A percentile compares a stretch with the other conserved stretches of the same genome.
These are phyloP conservation scores for Telmatochromis sp. DNA, from an alignment of 2,113 vertebrate species.

Conservation along the genomic window DNA sequence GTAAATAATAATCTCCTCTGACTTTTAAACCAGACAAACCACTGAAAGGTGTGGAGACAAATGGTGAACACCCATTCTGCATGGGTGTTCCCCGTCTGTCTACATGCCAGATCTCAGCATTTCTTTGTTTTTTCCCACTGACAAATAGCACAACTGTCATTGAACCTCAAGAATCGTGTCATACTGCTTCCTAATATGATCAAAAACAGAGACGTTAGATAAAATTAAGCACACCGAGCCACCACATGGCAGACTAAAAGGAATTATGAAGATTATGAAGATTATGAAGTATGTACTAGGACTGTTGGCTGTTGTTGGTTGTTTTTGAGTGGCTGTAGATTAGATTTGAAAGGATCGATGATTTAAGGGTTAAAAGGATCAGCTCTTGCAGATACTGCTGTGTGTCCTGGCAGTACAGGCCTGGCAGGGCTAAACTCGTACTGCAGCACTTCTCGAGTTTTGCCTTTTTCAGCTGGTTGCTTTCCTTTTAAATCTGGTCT, in stretches of 20 bases:
- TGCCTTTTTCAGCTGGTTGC: background rate
- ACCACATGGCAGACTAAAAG: too few species aligned
- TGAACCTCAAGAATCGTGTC: background rate
- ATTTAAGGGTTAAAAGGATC: background rate
- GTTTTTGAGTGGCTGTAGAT: background rate
- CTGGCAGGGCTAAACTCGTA: background rate
- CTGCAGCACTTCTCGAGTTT: background rate
- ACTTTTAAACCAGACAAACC: background rate
- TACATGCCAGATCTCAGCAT: background rate
- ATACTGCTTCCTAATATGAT: background rate
- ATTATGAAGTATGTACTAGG: background rate
- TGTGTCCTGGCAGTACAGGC: background rate
- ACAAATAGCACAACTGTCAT: background rate
- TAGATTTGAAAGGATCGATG: background rate
- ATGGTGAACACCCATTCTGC: slow-evolving; percentile 7
- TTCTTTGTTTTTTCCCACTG: background rate
- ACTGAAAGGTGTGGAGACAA: background rate
- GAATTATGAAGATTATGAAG: background rate
- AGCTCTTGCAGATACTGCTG: background rate
- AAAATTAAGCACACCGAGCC: background rate
- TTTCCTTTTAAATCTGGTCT: background rate
- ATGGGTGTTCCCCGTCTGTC: background rate
- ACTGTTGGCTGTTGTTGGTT: background rate
- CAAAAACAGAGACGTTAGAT: background rate
- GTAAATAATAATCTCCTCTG: background rate